Base-by-base conservation (phyloP, 1,140 invertebrate species). In the Bombus difficillimus region DNA sequence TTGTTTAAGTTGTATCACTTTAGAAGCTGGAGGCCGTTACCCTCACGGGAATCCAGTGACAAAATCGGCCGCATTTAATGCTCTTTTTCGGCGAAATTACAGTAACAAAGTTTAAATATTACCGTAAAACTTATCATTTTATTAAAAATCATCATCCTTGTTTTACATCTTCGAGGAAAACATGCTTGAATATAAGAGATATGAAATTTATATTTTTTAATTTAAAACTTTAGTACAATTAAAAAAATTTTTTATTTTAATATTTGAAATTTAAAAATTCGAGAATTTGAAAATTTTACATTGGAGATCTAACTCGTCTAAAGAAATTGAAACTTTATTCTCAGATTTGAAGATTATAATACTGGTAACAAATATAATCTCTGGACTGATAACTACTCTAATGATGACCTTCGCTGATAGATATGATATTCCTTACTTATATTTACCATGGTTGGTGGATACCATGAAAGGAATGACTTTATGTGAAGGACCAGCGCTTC, bases 391-490 rank as follows among this genome's bases (percentile, higher is more conserved):
- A 81, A 88, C 90, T 37, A 92, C 92, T n/a, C 59, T 86, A 37
- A 89, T 93, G 89, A 73, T 92, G 77, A 83, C 81, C 18, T 37
- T 91, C 3, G 93, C 86, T 13, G 88, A 92, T 80, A 86, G 84
- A 68, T 89, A 91, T 34, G 64, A 62, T 25, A 88, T 91, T 18
- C 92, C 93, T 22, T 93, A 93, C 85, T 79, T 93, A 13, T 92
- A 93, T 76, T 59, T 92, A 28, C 93, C 93, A 12, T 93, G 93
- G 93, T 66, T 93, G 15, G 64, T 93, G 34, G 90, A 92, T 57
- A 93, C 93, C 28, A 79, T 93, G 15, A 79, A 81, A 78, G 93
- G 91, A 72, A 92, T 93, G 71, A 73, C 37, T 15, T 43, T 92
- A 32, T 85, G 78, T 39, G 92, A 93, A 87, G 91, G 85, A 41